Conservation (phyloP, 2,113 vertebrate species). For the Micronisus gabar region DNA sequence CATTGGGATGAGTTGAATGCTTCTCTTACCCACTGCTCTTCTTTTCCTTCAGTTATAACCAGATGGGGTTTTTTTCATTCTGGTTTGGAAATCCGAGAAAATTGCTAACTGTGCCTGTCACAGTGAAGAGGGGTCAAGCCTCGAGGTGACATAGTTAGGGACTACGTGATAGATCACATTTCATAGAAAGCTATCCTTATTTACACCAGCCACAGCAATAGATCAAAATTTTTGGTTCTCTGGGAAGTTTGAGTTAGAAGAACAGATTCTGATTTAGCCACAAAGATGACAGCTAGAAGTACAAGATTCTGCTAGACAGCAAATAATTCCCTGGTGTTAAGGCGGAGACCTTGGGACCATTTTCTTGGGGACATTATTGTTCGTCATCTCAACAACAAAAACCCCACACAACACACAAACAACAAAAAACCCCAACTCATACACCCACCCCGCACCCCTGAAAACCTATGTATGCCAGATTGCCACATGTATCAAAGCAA, state of each 20-base stretch:
- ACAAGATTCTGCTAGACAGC: neutral
- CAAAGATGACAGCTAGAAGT: neutral
- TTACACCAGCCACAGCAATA: neutral
- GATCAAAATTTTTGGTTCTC: neutral
- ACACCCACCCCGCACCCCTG: rapidly evolving
- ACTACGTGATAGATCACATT: neutral
- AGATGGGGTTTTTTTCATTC: neutral
- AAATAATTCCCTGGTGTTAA: neutral
- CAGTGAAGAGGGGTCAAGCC: neutral
- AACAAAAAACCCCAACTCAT: neutral
- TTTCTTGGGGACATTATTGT: neutral
- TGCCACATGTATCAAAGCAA: rapidly evolving
- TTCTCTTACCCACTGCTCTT: neutral
- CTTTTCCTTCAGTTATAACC: neutral
- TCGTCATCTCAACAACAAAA: neutral
- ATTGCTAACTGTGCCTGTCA: neutral
- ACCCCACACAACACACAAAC: neutral
- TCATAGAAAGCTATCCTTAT: neutral
- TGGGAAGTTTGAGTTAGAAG: neutral
- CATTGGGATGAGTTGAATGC: rapidly evolving
- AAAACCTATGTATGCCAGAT: rapidly evolving
- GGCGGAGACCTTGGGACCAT: neutral
- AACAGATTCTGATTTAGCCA: neutral
- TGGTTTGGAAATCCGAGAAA: neutral
- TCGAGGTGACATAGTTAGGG: neutral